Evolutionary conservation across 1,140 invertebrate genomes (phyloP).

Genomic region (Octopus sinensis): DNA sequence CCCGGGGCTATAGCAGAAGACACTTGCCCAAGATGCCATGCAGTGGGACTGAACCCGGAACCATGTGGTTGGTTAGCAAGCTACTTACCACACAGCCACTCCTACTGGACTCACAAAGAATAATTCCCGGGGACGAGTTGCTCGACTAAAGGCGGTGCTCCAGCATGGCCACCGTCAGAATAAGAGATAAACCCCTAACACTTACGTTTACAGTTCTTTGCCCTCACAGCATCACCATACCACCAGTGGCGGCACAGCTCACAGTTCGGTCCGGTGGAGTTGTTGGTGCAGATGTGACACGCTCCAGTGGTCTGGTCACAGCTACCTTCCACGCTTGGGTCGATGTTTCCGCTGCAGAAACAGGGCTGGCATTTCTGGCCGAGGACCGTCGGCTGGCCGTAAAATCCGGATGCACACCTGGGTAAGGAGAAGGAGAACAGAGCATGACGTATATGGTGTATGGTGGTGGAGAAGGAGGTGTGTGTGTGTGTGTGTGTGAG

Average conservation of each 20-base stretch:
- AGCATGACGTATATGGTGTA: not conserved
- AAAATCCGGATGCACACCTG: slow-evolving; percentile 52
- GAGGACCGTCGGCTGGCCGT: slow-evolving; percentile 39
- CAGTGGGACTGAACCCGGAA: not conserved
- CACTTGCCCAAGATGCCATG: no score
- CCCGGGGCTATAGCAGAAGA: no score
- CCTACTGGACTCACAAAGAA: not conserved
- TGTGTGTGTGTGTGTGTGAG: not conserved
- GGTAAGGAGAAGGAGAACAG: not conserved
- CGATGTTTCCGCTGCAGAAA: slow-evolving; percentile 93
- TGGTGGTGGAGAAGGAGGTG: not conserved
- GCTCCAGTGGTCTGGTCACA: slow-evolving; percentile 87
- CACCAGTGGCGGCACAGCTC: slow-evolving; percentile 81
- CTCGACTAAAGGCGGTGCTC: not conserved
- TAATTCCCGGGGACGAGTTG: not conserved
- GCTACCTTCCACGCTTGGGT: slow-evolving; percentile 71
- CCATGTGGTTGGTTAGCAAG: not conserved
- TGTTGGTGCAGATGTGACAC: slow-evolving; percentile 87
- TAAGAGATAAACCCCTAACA: not conserved
- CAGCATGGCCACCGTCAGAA: not conserved
- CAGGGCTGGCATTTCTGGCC: slow-evolving; percentile 73
- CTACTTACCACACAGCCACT: not conserved
- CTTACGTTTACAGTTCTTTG: slow-evolving; percentile 81
- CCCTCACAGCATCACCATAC: slow-evolving; percentile 82
- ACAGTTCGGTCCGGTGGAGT: slow-evolving; percentile 88